Base-by-base conservation (phyloP, 53 echinoderm and acorn worm species). In the Zoroaster sp. region DNA sequence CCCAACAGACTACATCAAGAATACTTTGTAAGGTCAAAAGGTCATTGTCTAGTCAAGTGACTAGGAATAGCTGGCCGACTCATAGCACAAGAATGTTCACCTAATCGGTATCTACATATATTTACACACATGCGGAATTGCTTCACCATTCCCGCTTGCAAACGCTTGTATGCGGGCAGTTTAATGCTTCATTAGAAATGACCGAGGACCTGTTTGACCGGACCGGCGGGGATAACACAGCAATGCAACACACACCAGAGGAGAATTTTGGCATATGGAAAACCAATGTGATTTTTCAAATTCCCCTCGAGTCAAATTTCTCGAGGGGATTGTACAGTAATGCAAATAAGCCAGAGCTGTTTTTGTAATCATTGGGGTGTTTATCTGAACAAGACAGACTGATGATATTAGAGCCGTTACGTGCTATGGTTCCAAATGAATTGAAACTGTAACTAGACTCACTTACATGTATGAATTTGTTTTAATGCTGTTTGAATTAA, bases 21-120 rank as follows among this genome's bases (percentile, higher is more conserved):
- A 70, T 71, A 85, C 23, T 85, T 83, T 33, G 49, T 46, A 35
- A 70, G 85, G 85, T 85, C 71, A 18, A 33, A n/a, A 41, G 70
- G 72, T 85, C 85, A 85, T 34, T 40, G 83, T 68, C 83, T 83
- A 68, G 67, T 44, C 68, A 17, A 68, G 68, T 12, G 40, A 14
- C 39, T 31, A n/a, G 40, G n/a, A 18, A 38, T 59, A 74, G 36
- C 43, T 17, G 63, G 25, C 4, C 20, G 33, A 82, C 44, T 82
- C 82, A 82, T 82, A 43, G 40, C 34, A 3, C 68, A 67, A 34
- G 82, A 82, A 82, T 82, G 82, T 31, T 5, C 31, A 20, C 5
- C 42, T 82, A 68, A 82, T 40, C 82, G 7, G 31, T 37, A 3
- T 36, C 34, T 76, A 47, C 20, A 38, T 40, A 67, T 82, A 82